phyloP scores from a whole-genome alignment of 2,888 invertebrate species.

The Nemoura dubitans region DNA sequence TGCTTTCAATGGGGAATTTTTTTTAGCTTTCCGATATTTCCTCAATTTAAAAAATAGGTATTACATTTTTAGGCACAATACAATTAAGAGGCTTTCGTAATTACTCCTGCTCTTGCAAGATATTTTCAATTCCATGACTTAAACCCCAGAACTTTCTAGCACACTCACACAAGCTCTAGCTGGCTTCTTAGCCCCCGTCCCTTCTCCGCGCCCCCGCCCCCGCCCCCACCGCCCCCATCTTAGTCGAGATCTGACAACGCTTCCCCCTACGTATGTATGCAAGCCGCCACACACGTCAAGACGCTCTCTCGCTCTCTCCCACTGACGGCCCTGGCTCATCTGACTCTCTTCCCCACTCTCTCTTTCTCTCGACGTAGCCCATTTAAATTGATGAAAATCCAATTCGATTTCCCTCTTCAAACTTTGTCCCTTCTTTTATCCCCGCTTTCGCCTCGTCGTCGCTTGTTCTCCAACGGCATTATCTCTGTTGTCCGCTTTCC shows the following conservation, averaged over 20 bases:
- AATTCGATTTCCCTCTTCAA: slow-evolving; percentile 48
- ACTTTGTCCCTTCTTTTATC: slow-evolving; percentile 26
- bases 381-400: slow-evolving; percentile 50
- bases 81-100: no score
- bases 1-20: no score
- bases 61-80: no score
- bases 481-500: background rate
- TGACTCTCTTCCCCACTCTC: slow-evolving; percentile 22
- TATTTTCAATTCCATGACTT: slow-evolving; percentile 40
- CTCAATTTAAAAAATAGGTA: no score
- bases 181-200: no score
- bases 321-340: background rate
- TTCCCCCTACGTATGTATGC: slow-evolving; percentile 39
- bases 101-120: background rate
- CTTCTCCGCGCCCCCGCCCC: slow-evolving; percentile 13
- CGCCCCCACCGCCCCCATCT: background rate
- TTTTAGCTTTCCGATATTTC: no score
- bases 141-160: background rate
- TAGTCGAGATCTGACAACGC: slow-evolving; percentile 32
- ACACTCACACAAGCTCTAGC: slow-evolving; percentile 31
- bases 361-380: slow-evolving; percentile 37
- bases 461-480: background rate
- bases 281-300: slow-evolving; percentile 30
- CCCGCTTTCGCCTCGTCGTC: background rate
- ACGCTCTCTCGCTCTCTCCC: slow-evolving; percentile 8